Base-by-base conservation (phyloP, 2,888 invertebrate genomes). In the Azorinus chamasolen region DNA sequence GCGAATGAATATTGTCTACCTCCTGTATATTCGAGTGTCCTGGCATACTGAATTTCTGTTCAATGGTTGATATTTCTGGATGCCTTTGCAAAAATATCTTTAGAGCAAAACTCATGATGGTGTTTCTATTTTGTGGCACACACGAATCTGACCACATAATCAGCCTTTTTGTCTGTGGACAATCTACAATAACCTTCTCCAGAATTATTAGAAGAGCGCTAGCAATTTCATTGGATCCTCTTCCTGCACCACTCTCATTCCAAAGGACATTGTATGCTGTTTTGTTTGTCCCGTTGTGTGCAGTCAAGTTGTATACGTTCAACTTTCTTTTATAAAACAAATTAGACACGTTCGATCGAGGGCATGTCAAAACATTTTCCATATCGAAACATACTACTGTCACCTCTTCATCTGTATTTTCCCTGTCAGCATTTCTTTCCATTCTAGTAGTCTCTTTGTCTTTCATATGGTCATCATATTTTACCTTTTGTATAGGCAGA, bases 11-110 rank as follows among this genome's bases (percentile, higher is more conserved):
- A 65, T 71, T 76, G 32, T 83, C 74, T 6, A 83, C 74, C 45
- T 79, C 77, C 48, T 77, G 81, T 20, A 77, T 74, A 32, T 57
- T 48, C 0, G 78, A 82, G 57, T 82, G 78, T 0, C 78, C 58
- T 25, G 75, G 65, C 48, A 74, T 72, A 24, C 75, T 69, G 54
- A 65, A 68, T 18, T 39, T 64, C 39, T 78, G 58, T 18, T 18
- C 51, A 20, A 70, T 71, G 48, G 39, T 20, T 6, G 39, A 18
- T 3, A 64, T 53, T 12, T 53, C 12, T 14, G 45, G 24, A 57
- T 73, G 48, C 16, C 27, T 46, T 16, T 25, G n/a, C 62, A 72
- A 48, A 63, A 73, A 73, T n/a, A 51, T 10, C 61, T 79, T 72
- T 14, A 82, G 25, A 16, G 81, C 81, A 45, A 27, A 51, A 18